Evolutionary conservation across 2,113 vertebrate genomes (phyloP).

Genomic region (Scomber scombrus): DNA sequence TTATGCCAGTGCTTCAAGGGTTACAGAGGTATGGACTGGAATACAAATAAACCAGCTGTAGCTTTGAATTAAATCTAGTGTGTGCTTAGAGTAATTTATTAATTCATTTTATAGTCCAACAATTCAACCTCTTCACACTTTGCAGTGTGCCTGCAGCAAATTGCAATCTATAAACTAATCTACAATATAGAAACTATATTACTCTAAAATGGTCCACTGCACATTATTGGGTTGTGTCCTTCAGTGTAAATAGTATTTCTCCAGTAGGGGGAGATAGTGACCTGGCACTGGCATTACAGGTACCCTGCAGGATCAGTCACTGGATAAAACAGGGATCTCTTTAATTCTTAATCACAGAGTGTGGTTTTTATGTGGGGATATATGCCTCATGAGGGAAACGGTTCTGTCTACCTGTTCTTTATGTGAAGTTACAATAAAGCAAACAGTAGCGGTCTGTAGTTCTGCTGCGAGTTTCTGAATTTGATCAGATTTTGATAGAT

Average conservation of each 20-base stretch:
- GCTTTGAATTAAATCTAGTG: conserved; percentile 27
- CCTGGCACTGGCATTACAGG: not conserved
- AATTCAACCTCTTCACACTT: not conserved
- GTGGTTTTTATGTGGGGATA: conserved; percentile 14
- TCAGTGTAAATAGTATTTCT: not conserved
- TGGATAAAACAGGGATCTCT: not conserved
- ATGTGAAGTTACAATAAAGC: not conserved
- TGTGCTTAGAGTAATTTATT: conserved; percentile 25
- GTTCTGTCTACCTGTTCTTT: conserved; percentile 1
- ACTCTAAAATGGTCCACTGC: conserved; percentile 40
- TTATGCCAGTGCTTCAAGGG: conserved; percentile 36
- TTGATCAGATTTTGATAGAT: not conserved
- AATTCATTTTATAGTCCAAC: conserved; percentile 15
- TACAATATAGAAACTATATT: conserved; percentile 38
- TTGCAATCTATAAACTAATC: conserved; percentile 58
- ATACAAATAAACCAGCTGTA: conserved; percentile 34
- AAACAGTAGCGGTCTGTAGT: not conserved
- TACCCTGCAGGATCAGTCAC: conserved; percentile 1
- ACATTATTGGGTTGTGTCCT: conserved; percentile 33
- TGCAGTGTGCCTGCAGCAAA: conserved; percentile 31
- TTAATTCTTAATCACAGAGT: conserved; percentile 37
- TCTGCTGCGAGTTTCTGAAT: not conserved
- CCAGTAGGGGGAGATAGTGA: conserved; percentile 77
- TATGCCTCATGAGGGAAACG: not conserved
- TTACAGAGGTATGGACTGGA: conserved; percentile 31